Evolutionary conservation across 2,797 vertebrate genomes (phyloP), one percentile per base, ranked within the genome.

Genomic region (Cyclura pinguis): DNA sequence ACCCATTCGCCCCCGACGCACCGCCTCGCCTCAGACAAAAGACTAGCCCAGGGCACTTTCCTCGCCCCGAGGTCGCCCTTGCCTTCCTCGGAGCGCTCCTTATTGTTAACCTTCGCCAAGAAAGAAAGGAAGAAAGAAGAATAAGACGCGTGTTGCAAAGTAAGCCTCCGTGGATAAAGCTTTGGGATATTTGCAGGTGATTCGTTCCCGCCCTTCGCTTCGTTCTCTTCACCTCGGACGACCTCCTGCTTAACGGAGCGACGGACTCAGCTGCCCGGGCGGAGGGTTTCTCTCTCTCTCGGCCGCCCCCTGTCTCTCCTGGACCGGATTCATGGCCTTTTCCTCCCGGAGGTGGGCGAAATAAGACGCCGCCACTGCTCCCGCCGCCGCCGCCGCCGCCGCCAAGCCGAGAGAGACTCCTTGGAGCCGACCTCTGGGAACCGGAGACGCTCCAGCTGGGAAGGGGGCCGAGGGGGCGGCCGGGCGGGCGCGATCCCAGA

Each of bases 1-100:
- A 27, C 38, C 7, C 52, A 1, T 38, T 32, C 52, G 5, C 57
- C 22, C 72, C 69, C 47, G 14, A 7, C 14, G 4, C 74, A 9
- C 74, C 59, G 1, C 50, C 35, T 13, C 89, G 64, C 62, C 76
- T 64, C 87, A 62, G 80, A 88, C 87, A 91, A 91, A 90, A 91
- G 90, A 52, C 74, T 64, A 42, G 50, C 67, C 77, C 74, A 7
- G 50, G 76, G 64, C 86, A n/a, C 81, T 59, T 84, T 72, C 74
- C 62, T 84, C 82, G 35, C 38, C 81, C 42, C 42, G 42, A 47
- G 4, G 42, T n/a, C 18, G 81, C 88, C 88, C 77, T 27, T 35
- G 78, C n/a, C 80, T 47, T 47, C 42, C 42, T 47, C 42, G 7
- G 55, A 47, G 86, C 24, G 62, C 12, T 9, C 67, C 0, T 9